phyloP scores from a whole-genome alignment of 2,113 vertebrate genomes.

The Nothobranchius kuhntae region DNA sequence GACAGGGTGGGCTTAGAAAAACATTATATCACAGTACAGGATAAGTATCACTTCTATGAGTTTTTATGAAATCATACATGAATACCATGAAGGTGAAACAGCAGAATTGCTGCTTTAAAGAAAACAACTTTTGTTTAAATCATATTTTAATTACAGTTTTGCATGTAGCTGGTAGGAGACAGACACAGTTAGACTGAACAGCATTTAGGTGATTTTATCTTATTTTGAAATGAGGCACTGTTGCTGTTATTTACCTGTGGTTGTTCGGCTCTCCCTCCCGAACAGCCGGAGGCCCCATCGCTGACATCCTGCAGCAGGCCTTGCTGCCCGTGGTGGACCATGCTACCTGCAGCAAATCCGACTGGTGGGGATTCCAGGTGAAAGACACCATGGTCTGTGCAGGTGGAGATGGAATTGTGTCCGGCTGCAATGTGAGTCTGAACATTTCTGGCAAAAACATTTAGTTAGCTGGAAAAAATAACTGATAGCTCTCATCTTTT shows the following conservation, averaged over 20 bases:
- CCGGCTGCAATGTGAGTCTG: constrained; percentile 86
- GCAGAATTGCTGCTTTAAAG: no score
- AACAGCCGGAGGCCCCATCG: constrained; percentile 81
- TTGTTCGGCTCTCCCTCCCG: background rate
- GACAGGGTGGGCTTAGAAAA: no score
- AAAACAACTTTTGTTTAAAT: no score
- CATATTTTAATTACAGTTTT: no score
- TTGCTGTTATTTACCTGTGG: background rate
- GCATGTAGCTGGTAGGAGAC: no score
- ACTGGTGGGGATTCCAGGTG: constrained; percentile 84
- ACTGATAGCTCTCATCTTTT: no score
- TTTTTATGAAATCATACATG: no score
- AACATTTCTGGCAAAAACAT: background rate
- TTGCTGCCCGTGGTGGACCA: constrained; percentile 84
- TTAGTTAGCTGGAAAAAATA: no score
- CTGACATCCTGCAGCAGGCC: constrained; percentile 86
- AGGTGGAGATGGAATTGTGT: constrained; percentile 82
- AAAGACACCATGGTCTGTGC: constrained; percentile 83
- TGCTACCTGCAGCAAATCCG: constrained; percentile 68
- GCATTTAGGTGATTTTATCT: background rate
- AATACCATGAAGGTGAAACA: no score
- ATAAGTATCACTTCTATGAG: no score
- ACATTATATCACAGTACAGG: no score
- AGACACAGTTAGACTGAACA: no score
- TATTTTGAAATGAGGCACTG: background rate